These are phyloP conservation scores for Varroa destructor DNA, from an alignment of 1,140 invertebrate species.

Conservation along the genomic window DNA sequence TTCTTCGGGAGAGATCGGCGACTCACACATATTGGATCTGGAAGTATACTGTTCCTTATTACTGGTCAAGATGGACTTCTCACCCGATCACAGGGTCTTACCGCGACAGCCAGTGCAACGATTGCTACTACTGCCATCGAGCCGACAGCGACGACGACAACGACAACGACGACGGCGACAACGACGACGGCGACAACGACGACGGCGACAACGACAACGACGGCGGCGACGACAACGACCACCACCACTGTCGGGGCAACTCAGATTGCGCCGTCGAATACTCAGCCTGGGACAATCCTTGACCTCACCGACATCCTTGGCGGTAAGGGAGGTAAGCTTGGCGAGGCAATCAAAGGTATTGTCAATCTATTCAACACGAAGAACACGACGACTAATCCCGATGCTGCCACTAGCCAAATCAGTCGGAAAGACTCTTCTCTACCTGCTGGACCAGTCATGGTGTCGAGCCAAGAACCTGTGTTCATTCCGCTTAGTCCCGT, in stretches of 20 bases:
- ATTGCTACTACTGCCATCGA: constrained; percentile 15
- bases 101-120: constrained; percentile 14
- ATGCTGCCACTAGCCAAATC: constrained; percentile 8
- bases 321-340: constrained; percentile 36
- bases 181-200: constrained; percentile 24
- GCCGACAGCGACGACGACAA: constrained; percentile 26
- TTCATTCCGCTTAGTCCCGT: constrained; percentile 24
- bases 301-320: constrained; percentile 36
- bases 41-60: constrained; percentile 31
- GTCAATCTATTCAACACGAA: constrained; percentile 35
- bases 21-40: constrained; percentile 31
- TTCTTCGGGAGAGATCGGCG: constrained; percentile 32
- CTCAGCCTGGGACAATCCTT: constrained; percentile 36
- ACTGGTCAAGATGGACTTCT: constrained; percentile 33
- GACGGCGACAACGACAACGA: constrained; percentile 5
- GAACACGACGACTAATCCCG: constrained; percentile 31
- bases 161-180: neutral
- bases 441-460: constrained; percentile 18
- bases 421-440: neutral
- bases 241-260: neutral
- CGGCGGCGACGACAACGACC: neutral
- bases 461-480: constrained; percentile 22
- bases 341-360: constrained; percentile 37
- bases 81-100: constrained; percentile 31
- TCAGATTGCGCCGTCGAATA: constrained; percentile 26